Conservation (phyloP, 2,797 vertebrate species). For the Poeciliopsis gracilis region DNA sequence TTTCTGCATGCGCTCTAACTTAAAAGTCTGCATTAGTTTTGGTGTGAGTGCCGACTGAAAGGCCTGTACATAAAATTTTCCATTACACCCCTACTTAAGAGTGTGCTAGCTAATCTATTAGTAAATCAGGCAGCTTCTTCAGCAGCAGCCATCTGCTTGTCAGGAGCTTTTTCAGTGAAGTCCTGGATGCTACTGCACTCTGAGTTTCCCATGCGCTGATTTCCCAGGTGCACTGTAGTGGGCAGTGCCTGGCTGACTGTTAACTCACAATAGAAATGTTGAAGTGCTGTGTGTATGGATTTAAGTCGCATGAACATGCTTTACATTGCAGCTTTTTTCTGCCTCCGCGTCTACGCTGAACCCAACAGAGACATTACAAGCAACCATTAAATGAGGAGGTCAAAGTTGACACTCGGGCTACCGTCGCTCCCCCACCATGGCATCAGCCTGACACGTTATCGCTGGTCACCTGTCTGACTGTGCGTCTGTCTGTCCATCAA, state of each 20-base stretch:
- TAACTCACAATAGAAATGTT: constrained; percentile 62
- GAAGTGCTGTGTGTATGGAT: constrained; percentile 46
- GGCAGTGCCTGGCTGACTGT: constrained; percentile 63
- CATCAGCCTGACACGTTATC: constrained; percentile 69
- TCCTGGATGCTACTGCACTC: constrained; percentile 24
- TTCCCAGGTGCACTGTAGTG: constrained; percentile 61
- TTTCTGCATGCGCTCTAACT: background rate
- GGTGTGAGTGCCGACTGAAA: background rate
- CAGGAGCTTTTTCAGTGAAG: constrained; percentile 32
- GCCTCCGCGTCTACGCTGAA: constrained; percentile 13
- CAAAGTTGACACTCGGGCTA: constrained; percentile 42
- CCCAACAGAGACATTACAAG: constrained; percentile 57
- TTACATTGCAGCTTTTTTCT: constrained; percentile 31
- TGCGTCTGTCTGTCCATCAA: constrained; percentile 60
- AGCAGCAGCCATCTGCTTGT: constrained; percentile 14
- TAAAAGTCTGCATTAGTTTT: background rate
- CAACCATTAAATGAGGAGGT: constrained; percentile 40
- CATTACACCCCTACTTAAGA: background rate
- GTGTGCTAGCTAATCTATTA: background rate
- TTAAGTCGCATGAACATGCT: constrained; percentile 43
- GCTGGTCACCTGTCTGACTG: constrained; percentile 72
- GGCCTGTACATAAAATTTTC: background rate
- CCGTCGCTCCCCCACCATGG: constrained; percentile 50
- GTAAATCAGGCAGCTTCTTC: background rate
- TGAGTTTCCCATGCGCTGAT: constrained; percentile 56